Evolutionary conservation across 2,113 vertebrate species (phyloP).

Genomic region (Sakesphorus luctuosus): DNA sequence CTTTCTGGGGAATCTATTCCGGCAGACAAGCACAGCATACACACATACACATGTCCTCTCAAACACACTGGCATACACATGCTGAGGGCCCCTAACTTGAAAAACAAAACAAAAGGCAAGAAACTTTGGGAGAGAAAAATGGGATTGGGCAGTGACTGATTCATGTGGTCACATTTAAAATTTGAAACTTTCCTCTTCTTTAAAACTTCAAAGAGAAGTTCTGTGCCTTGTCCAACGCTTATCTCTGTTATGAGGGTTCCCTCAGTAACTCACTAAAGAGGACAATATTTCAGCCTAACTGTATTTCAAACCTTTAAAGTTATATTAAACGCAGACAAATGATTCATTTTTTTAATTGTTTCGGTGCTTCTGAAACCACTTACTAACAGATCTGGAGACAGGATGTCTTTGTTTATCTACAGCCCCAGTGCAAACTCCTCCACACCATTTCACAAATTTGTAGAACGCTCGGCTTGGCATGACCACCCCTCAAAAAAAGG

Average conservation of each 20-base stretch:
- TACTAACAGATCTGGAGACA: conserved; percentile 43
- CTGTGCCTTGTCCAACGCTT: background rate
- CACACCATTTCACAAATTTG: background rate
- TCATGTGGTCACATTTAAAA: background rate
- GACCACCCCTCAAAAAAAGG: background rate
- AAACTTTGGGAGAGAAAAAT: background rate
- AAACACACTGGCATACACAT: background rate
- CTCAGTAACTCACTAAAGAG: background rate
- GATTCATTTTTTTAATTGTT: background rate
- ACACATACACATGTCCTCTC: background rate
- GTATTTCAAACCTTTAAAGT: background rate
- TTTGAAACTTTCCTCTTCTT: background rate
- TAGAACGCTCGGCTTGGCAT: background rate
- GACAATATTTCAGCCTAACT: background rate
- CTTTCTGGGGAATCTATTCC: conserved; percentile 21
- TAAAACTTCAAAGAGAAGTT: background rate
- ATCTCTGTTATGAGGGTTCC: background rate
- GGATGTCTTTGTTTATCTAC: conserved; percentile 36
- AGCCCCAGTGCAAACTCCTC: background rate
- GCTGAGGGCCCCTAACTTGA: background rate
- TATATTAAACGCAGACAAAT: conserved; percentile 12
- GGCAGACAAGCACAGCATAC: background rate
- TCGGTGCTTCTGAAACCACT: background rate
- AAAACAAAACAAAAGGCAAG: background rate
- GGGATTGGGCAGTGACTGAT: background rate